phyloP scores from a whole-genome alignment of 2,797 vertebrate genomes.

The Enteromius afrohamiltoni region DNA sequence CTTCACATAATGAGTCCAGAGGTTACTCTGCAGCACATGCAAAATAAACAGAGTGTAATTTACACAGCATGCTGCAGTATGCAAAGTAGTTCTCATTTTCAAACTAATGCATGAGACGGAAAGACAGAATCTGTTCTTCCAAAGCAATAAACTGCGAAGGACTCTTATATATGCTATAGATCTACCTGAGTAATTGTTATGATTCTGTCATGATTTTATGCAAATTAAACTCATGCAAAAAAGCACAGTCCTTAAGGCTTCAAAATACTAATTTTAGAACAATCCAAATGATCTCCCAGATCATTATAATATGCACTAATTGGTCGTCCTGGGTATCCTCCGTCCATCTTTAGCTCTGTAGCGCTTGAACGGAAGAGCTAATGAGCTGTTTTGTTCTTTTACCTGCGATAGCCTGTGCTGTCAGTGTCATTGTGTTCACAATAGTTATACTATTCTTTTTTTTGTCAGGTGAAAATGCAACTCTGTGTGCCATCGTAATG shows the following conservation, averaged over 20 bases:
- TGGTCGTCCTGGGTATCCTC: slow-evolving; percentile 6
- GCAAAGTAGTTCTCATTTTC: neutral
- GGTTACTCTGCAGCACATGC: slow-evolving; percentile 23
- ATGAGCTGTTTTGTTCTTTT: slow-evolving; percentile 20
- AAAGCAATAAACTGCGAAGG: neutral
- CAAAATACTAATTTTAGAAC: neutral
- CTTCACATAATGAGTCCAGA: slow-evolving; percentile 30
- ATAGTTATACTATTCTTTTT: neutral
- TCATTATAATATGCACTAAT: slow-evolving; percentile 12
- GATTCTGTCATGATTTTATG: neutral
- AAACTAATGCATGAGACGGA: neutral
- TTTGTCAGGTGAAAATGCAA: slow-evolving; percentile 36
- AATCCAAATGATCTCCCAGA: slow-evolving; percentile 1
- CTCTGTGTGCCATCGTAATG: slow-evolving; percentile 16
- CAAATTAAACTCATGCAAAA: neutral
- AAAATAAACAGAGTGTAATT: slow-evolving; percentile 22
- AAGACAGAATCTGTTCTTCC: neutral
- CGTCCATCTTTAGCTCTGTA: neutral
- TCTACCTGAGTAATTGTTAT: neutral
- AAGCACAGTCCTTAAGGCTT: neutral
- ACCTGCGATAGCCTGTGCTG: neutral
- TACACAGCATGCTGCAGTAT: neutral
- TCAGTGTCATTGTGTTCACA: neutral
- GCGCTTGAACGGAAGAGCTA: neutral
- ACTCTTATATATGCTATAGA: neutral